These are phyloP conservation scores for Haliclona indistincta DNA, from an alignment of 37 sponge, comb jelly and placozoan genomes.

Conservation along the genomic window DNA sequence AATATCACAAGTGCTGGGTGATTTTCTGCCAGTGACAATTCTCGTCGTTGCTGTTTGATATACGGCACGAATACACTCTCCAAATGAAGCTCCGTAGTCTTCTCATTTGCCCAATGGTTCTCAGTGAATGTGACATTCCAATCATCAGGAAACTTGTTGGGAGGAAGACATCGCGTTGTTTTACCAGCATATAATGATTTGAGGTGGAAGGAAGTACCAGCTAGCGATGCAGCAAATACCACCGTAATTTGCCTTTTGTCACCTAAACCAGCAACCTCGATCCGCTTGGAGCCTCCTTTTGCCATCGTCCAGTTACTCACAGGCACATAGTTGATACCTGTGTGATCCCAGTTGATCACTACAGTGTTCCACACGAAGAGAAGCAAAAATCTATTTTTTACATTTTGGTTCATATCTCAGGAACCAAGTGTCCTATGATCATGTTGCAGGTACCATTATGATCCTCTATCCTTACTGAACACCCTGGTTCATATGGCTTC, in stretches of 20 bases:
- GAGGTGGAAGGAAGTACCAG: conserved; percentile 18
- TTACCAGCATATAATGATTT: conserved; percentile 34
- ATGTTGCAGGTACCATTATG: too few relatives aligned
- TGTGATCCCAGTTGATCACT: conserved; percentile 40
- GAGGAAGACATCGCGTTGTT: conserved; percentile 24
- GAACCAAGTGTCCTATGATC: too few relatives aligned
- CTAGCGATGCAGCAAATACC: conserved; percentile 5
- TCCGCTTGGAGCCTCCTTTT: conserved; percentile 19
- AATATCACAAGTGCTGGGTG: conserved; percentile 22
- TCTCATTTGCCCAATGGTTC: conserved; percentile 16
- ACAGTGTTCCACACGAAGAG: too few relatives aligned
- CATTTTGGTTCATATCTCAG: too few relatives aligned
- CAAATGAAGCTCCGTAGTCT: conserved; percentile 12
- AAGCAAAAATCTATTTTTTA: too few relatives aligned
- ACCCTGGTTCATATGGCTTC: too few relatives aligned
- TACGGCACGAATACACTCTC: conserved; percentile 12
- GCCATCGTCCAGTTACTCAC: conserved; percentile 38
- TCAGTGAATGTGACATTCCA: conserved; percentile 32
- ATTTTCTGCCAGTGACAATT: conserved; percentile 2
- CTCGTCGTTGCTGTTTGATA: background rate
- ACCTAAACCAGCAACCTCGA: conserved; percentile 22
- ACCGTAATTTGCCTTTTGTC: conserved; percentile 48
- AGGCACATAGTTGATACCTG: conserved; percentile 30
- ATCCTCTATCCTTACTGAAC: too few relatives aligned
- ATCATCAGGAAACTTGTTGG: conserved; percentile 8